A percentile compares a stretch with the other conserved stretches of the same genome.
Evolutionary conservation across 1,140 invertebrate genomes (phyloP).

Genomic region (Cydia strobilella): DNA sequence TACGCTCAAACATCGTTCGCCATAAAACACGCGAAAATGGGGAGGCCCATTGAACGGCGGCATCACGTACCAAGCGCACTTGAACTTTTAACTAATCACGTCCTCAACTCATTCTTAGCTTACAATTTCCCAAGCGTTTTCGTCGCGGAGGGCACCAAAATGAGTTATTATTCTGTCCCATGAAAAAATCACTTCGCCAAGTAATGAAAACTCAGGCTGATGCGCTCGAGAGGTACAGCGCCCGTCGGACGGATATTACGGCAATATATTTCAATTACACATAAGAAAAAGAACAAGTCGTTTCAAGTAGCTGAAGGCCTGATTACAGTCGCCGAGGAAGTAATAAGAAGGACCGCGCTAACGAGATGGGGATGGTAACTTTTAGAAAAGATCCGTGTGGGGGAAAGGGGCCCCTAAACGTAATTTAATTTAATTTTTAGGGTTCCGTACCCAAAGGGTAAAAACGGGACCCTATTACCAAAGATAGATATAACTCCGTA

Average conservation of each 20-base stretch:
- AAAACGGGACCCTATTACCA: too few relatives aligned
- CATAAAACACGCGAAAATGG: constrained; percentile 15
- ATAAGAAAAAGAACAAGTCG: constrained; percentile 79
- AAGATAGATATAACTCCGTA: too few relatives aligned
- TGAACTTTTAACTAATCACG: constrained; percentile 50
- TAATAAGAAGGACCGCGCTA: constrained; percentile 72
- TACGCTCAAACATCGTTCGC: constrained; percentile 4
- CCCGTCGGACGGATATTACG: constrained; percentile 76
- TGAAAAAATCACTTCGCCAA: constrained; percentile 73
- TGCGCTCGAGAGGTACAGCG: constrained; percentile 68
- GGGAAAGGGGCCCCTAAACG: constrained; percentile 42
- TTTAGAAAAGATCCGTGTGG: constrained; percentile 65
- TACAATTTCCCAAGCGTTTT: constrained; percentile 57
- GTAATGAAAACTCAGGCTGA: constrained; percentile 77
- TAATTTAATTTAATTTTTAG: constrained; percentile 47
- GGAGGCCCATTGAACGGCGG: not conserved
- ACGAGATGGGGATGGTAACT: constrained; percentile 66
- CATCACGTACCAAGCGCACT: constrained; percentile 35
- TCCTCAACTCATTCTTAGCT: constrained; percentile 48
- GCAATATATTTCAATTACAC: constrained; percentile 80
- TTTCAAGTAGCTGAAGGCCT: constrained; percentile 76
- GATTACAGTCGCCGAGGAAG: constrained; percentile 73
- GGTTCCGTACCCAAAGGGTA: too few relatives aligned
- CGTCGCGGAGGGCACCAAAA: constrained; percentile 60
- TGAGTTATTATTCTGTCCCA: constrained; percentile 75